Evolutionary conservation across 2,888 invertebrate species (phyloP), one percentile per base, ranked within the genome.

Genomic region (Cheiracanthium punctorium): DNA sequence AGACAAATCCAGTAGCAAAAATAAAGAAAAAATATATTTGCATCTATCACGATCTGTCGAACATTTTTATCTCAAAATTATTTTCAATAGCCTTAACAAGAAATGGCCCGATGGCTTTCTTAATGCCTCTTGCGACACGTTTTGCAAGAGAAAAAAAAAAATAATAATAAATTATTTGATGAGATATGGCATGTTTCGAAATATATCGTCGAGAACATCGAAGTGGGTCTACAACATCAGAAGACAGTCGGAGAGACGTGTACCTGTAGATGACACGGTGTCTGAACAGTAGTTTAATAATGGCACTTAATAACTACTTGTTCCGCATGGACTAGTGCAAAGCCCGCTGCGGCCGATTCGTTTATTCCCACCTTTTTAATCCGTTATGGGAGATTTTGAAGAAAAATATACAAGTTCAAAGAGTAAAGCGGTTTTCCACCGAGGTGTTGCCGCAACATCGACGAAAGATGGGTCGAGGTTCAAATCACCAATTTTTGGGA

Each of bases 241-340:
- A 48, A 58, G 24, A 24, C 14, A 58, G 14, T 17, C 14, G 28
- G 7, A 30, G 30, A 67, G 14, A 12, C 29, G 28, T 20, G 69
- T 69, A 69, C 4, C 33, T 69, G 69, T 69, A 33, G 69, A n/a
- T 8, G 20, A 33, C 69, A 69, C 20, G 69, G 20, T 69, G 33
- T 7, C 1, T 69, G 69, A 69, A 33, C 69, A 33, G 17, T 28
- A 14, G 12, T 28, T n/a, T 69, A 69, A 69, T 69, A 69, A 33
- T 24, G 69, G 20, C n/a, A 10, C 33, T 17, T 69, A 69, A 69
- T 69, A 69, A 69, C 33, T n/a, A 17, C 1, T 2, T 33, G 69
- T 69, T 69, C 32, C 69, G 69, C 69, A 69, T 69, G 58, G 58
- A 2, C 1, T 58, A 24, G 24, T 20, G 24, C 24, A 24, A 58